Evolutionary conservation across 2,113 vertebrate genomes (phyloP), one percentile per base, ranked within the genome.

Genomic region (Vulpes ferrilata): DNA sequence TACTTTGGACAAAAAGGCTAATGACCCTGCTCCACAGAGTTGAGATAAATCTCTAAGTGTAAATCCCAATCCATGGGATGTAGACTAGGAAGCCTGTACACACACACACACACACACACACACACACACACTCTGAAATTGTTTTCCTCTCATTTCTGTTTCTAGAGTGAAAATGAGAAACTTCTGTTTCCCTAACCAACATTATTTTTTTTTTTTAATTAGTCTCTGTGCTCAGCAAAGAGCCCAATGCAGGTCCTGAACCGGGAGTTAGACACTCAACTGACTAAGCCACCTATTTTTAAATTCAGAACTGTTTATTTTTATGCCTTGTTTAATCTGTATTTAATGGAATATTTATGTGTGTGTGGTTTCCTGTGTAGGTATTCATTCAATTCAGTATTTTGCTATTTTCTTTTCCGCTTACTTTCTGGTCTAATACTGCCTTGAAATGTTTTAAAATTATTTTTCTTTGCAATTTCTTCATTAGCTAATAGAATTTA

Each of bases 341-440:
- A 90, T 93, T 79, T 93, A 79, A 90, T 79, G 27, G 64, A 96
- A 64, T 48, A 90, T 35, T 90, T 55, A 76, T 35, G n/a, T 79
- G 71, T 90, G 7, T 69, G 13, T 78, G 23, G 10, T 69, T 89
- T 84, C 32, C 69, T 60, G 9, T 15, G 22, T 30, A 80, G 65
- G 51, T 80, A 65, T 81, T 73, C 17, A 57, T 81, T 76, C 17
- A n/a, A 43, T 73, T 69, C 11, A 79, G 23, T 57, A 48, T 57
- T 85, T 80, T 94, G 32, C 73, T 90, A 3, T 80, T 90, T 90
- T 27, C 48, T 32, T 67, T 27, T 3, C 20, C 13, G 19, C n/a
- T 9, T 16, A 27, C 43, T 89, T 88, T 35, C 69, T 74, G 13
- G 19, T 48, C 27, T 74, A 90, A 9, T 30, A 90, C 27, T 13